Percentiles rank a stretch among this genome's conserved stretches.
These are phyloP conservation scores for Mionectes olivaceus DNA, from an alignment of 2,797 vertebrate genomes.

Conservation along the genomic window DNA sequence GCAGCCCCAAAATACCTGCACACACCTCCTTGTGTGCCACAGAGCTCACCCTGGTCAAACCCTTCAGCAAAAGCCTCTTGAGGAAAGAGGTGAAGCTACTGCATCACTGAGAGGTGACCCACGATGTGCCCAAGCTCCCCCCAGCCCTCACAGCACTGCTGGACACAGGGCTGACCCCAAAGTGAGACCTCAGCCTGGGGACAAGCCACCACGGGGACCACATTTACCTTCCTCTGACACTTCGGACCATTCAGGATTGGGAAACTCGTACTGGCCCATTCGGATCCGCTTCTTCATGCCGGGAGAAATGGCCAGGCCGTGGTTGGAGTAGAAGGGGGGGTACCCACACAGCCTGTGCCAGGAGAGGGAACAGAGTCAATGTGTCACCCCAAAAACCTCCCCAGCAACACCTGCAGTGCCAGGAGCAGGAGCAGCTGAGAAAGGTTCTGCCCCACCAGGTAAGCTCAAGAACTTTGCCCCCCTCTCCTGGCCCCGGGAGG, in stretches of 20 bases:
- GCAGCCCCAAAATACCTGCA: background rate
- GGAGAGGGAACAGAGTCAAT: background rate
- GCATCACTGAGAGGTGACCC: background rate
- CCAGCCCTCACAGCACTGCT: fast-evolving
- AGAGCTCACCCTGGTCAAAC: background rate
- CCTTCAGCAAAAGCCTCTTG: background rate
- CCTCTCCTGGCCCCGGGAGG: fast-evolving
- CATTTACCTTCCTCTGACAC: conserved; percentile 93
- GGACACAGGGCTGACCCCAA: background rate
- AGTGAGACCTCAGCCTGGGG: background rate
- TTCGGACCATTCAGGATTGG: conserved; percentile 95
- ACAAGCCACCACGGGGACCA: fast-evolving
- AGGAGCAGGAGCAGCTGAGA: background rate
- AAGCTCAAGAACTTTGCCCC: background rate
- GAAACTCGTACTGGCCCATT: conserved; percentile 97
- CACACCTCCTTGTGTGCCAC: fast-evolving
- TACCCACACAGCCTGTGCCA: conserved; percentile 90
- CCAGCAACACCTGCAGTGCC: background rate
- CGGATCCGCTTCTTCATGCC: conserved; percentile 97
- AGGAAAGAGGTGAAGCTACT: background rate
- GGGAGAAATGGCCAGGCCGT: conserved; percentile 96
- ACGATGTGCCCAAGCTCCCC: fast-evolving
- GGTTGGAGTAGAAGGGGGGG: conserved; percentile 98
- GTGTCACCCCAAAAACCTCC: background rate
- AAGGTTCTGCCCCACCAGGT: background rate